Evolutionary conservation across 2,888 invertebrate genomes (phyloP).

Genomic region (Lottia gigantea): DNA sequence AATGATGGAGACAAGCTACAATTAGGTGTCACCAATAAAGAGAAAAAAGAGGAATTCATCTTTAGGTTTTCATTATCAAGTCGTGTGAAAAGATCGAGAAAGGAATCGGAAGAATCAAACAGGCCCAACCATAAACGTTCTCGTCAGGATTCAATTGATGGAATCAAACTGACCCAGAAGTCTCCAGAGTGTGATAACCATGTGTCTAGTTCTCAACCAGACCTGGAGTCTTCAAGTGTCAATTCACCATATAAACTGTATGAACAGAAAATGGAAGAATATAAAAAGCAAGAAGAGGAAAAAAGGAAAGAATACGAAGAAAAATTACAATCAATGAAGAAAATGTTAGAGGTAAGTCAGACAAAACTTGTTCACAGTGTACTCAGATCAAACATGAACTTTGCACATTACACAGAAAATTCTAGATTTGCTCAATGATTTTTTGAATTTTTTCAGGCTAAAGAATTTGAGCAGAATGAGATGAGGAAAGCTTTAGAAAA

Average conservation of each 20-base stretch:
- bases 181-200: slow-evolving; percentile 1
- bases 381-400: no score
- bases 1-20: slow-evolving; percentile 56
- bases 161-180: not conserved
- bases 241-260: slow-evolving; percentile 38
- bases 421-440: no score
- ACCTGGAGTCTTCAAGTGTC: not conserved
- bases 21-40: slow-evolving; percentile 46
- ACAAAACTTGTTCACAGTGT: no score
- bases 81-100: slow-evolving; percentile 37
- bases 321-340: slow-evolving; percentile 44
- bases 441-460: slow-evolving; percentile 10
- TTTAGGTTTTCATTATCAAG: slow-evolving; percentile 46
- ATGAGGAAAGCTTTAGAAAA: slow-evolving; percentile 39
- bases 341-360: slow-evolving; percentile 30
- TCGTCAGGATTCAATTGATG: not conserved
- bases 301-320: slow-evolving; percentile 45
- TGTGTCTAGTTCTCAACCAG: not conserved
- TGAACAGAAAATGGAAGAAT: slow-evolving; percentile 37
- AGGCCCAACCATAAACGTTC: slow-evolving; percentile 1
- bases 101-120: slow-evolving; percentile 23
- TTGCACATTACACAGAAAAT: no score
- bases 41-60: slow-evolving; percentile 47
- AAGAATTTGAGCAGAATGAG: slow-evolving; percentile 26
- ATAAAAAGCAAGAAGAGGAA: slow-evolving; percentile 34